Evolutionary conservation across 2,113 vertebrate species (phyloP), one percentile per base, ranked within the genome.

Genomic region (Cepphus grylle): DNA sequence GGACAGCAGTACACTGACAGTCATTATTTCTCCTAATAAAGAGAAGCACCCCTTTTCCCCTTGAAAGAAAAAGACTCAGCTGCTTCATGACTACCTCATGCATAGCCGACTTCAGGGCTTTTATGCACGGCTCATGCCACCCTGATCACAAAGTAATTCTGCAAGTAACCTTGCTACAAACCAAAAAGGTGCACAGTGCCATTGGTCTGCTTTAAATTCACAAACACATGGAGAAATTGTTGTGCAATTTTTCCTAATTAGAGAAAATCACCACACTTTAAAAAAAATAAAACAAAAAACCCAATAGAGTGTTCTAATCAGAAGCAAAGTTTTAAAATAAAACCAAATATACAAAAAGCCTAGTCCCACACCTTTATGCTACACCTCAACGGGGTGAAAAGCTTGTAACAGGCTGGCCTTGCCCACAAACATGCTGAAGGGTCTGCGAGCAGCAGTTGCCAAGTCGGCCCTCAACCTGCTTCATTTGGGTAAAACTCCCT

Each of bases 41-140:
- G 30, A 52, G 47, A 81, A 77, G 18, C 15, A 52, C 38, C 66
- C 27, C 9, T 65, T 88, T 61, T 65, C 40, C 23, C 27, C 49
- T 73, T 77, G 67, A 53, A 62, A 89, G 63, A 77, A 71, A 30
- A 36, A 76, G 25, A 40, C 52, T 50, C 52, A 7, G 8, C 36
- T 88, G 32, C 61, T 71, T 59, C 22, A 49, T 1, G 3, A 67
- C 61, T 56, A 65, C 43, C 29, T 66, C 0, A 0, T 61, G 53
- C 16, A 29, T 11, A 36, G 45, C 22, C 4, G 1, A 36, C 11
- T 42, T 87, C 0, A 43, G 36, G n/a, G 34, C 25, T 66, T 79
- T 73, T 45, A 49, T 42, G 22, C 50, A 56, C 65, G 73, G 45
- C 36, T 77, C 3, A 3, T 32, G 17, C 25, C 71, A 70, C 6